Evolutionary conservation across 2,113 vertebrate species (phyloP), one percentile per base, ranked within the genome.

Genomic region (Rhombomys opimus): DNA sequence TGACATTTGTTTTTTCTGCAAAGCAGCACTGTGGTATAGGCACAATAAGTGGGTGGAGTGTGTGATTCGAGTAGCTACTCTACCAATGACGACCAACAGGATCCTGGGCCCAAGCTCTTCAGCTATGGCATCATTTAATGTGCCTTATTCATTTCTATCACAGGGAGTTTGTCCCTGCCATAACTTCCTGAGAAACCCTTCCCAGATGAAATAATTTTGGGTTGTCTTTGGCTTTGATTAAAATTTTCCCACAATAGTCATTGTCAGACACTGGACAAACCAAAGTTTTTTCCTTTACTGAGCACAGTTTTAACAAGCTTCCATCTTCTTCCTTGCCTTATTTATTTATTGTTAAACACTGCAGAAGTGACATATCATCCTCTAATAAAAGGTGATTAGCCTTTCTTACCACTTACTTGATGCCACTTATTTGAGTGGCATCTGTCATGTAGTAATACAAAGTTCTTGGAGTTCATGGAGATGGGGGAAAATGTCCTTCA

Each of bases 1-100:
- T 98, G 97, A 96, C 95, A 85, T 80, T 72, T 65, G 46, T 92
- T 91, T 52, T 92, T 91, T 93, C n/a, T 61, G 35, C 35, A 85
- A 41, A 75, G 87, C 54, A 92, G 57, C 18, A 41, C 35, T 85
- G 25, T 72, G 23, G 13, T 57, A 35, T 17, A 76, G 65, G 46
- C 46, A 46, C 46, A 46, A 46, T 46, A 88, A 59, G 63, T 12
- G n/a, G 68, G 8, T 84, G 27, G 72, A 90, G 76, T 90, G 68
- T 27, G 32, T 63, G 72, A 30, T 89, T 38, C 65, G 65, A 72
- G 68, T 73, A 63, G 70, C 9, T 91, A 38, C 25, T 70, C 38
- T 80, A 77, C 23, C 52, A 27, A 15, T 82, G 77, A 88, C 81
- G n/a, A 57, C 18, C 38, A 67, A 2, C 12, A 72, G n/a, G 9